Percentiles rank a stretch among this genome's conserved stretches.
Evolutionary conservation across 2,888 invertebrate species (phyloP).

Genomic region (Microchrysa polita): DNA sequence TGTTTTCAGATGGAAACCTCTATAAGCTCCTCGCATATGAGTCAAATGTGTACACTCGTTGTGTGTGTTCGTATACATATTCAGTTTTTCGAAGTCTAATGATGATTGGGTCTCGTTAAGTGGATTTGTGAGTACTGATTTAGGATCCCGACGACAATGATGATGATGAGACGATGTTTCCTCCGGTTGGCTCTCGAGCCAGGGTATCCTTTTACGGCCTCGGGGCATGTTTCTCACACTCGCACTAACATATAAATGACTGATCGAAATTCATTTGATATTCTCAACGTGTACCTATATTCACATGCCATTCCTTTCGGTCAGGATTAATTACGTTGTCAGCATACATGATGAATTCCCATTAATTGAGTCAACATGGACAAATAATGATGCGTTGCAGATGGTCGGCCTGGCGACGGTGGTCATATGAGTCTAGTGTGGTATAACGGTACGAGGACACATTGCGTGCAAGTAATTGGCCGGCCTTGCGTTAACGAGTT

Average conservation of each 20-base stretch:
- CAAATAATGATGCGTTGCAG: background rate
- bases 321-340: slow-evolving; percentile 26
- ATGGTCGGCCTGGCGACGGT: too few relatives aligned
- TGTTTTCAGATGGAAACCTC: background rate
- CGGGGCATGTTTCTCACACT: background rate
- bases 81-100: slow-evolving; percentile 35
- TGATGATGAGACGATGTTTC: background rate
- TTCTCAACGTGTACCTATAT: background rate
- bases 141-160: background rate
- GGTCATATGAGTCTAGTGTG: too few relatives aligned
- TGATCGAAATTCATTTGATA: slow-evolving; percentile 9
- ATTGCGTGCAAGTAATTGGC: too few relatives aligned
- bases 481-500: too few relatives aligned
- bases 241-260: slow-evolving; percentile 14
- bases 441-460: too few relatives aligned
- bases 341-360: slow-evolving; percentile 26
- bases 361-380: slow-evolving; percentile 20
- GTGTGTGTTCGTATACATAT: slow-evolving; percentile 6
- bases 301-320: background rate
- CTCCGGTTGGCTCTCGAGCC: too few relatives aligned
- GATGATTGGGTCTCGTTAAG: slow-evolving; percentile 41
- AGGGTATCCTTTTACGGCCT: background rate
- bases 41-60: slow-evolving; percentile 34
- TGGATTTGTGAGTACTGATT: slow-evolving; percentile 42
- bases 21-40: slow-evolving; percentile 15